Percentiles rank a stretch among this genome's conserved stretches.
Conservation (phyloP, 2,797 vertebrate species). For the Enteromius unitaeniatus region DNA sequence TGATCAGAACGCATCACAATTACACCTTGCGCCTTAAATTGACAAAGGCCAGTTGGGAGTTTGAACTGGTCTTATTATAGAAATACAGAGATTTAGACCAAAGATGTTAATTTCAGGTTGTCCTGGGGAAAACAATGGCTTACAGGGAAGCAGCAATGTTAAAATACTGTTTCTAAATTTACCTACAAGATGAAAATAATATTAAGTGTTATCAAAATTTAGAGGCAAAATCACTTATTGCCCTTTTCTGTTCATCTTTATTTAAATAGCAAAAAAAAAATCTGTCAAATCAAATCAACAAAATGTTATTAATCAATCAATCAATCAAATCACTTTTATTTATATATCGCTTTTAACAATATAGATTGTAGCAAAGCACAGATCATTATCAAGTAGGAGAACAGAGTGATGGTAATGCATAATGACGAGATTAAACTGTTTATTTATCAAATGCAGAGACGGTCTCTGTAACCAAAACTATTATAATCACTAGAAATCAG, state of each 20-base stretch:
- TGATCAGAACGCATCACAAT: constrained; percentile 9
- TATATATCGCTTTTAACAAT: too few relatives aligned
- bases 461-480: too few relatives aligned
- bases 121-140: background rate
- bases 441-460: too few relatives aligned
- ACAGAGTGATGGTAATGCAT: too few relatives aligned
- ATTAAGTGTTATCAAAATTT: background rate
- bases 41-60: constrained; percentile 8
- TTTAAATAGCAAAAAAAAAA: background rate
- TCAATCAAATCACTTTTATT: too few relatives aligned
- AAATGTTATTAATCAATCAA: background rate
- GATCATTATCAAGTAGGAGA: too few relatives aligned
- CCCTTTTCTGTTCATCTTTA: background rate
- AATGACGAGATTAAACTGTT: too few relatives aligned
- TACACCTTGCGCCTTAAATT: background rate
- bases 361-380: too few relatives aligned
- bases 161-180: background rate
- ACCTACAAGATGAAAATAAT: background rate
- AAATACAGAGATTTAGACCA: background rate
- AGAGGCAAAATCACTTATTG: background rate
- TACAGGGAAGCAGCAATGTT: background rate
- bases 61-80: background rate
- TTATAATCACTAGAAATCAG: too few relatives aligned
- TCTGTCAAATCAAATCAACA: background rate
- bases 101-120: background rate